Evolutionary conservation across 2,797 vertebrate genomes (phyloP).

Genomic region (Sardinella longiceps): DNA sequence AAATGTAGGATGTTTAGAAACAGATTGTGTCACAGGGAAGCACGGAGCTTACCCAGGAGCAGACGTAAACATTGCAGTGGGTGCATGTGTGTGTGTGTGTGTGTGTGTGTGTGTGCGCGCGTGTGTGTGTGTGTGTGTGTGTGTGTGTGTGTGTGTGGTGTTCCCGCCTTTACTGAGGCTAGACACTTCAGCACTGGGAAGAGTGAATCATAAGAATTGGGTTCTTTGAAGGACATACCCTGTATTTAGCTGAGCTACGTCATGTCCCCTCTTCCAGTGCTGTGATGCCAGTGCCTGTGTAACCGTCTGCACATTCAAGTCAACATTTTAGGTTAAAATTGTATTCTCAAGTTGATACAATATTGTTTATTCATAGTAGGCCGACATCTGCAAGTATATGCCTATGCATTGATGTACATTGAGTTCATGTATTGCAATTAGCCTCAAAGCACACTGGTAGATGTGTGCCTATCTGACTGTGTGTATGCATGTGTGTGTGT

Average conservation of each 20-base stretch:
- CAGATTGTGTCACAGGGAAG: constrained; percentile 13
- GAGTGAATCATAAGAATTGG: constrained; percentile 70
- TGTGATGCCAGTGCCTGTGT: background rate
- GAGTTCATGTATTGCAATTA: background rate
- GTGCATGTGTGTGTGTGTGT: constrained; percentile 15
- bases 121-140: constrained; percentile 32
- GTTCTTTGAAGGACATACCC: constrained; percentile 66
- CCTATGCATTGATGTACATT: background rate
- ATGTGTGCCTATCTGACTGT: background rate
- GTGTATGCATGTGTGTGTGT: too few relatives aligned
- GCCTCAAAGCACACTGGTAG: background rate
- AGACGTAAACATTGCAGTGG: background rate
- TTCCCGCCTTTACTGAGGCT: constrained; percentile 18
- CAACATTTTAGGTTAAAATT: constrained; percentile 8
- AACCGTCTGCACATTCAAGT: constrained; percentile 1
- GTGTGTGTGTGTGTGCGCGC: constrained; percentile 27
- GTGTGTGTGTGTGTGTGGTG: background rate
- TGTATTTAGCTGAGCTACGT: constrained; percentile 70
- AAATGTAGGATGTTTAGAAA: constrained; percentile 13
- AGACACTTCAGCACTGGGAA: constrained; percentile 56
- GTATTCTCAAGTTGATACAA: background rate
- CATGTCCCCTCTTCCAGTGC: constrained; percentile 28
- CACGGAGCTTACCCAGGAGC: background rate
- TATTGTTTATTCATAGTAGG: background rate
- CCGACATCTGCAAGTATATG: background rate